Evolutionary conservation across 2,888 invertebrate genomes (phyloP).

Genomic region (Bugulina stolonifera): DNA sequence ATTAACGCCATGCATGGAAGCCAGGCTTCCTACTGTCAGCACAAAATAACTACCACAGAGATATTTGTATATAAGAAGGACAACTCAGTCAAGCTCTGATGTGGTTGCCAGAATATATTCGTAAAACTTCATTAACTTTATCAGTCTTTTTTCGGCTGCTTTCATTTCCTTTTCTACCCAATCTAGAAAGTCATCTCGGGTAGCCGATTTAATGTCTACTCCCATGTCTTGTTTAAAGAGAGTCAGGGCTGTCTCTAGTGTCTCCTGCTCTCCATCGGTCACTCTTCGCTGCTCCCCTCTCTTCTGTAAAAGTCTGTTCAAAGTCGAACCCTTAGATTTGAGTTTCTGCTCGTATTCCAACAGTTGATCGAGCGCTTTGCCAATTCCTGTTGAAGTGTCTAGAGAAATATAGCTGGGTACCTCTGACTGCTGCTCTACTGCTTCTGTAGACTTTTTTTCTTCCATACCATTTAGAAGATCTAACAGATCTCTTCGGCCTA

Average conservation of each 20-base stretch:
- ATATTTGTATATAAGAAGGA: no score
- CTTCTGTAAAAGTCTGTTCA: no score
- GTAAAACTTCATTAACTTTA: not conserved
- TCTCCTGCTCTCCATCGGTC: no score
- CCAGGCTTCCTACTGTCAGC: no score
- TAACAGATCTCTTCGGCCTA: not conserved
- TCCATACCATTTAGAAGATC: not conserved
- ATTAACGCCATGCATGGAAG: no score
- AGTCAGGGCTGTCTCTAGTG: no score
- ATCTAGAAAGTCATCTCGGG: not conserved
- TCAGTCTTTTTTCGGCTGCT: not conserved
- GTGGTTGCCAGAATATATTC: not conserved
- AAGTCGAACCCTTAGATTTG: not conserved
- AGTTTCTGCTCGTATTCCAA: not conserved
- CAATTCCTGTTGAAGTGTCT: not conserved
- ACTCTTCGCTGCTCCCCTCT: no score
- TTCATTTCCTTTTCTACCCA: not conserved
- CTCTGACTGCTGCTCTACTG: not conserved
- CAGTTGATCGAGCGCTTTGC: not conserved
- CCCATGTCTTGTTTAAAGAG: not conserved
- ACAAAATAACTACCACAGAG: no score
- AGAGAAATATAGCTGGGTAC: not conserved
- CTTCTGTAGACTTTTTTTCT: not conserved
- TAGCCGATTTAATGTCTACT: not conserved
- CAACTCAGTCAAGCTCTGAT: no score